Percentiles rank a stretch among this genome's conserved stretches.
Conservation (phyloP, 2,797 vertebrate genomes). For the Acropternis orthonyx region DNA sequence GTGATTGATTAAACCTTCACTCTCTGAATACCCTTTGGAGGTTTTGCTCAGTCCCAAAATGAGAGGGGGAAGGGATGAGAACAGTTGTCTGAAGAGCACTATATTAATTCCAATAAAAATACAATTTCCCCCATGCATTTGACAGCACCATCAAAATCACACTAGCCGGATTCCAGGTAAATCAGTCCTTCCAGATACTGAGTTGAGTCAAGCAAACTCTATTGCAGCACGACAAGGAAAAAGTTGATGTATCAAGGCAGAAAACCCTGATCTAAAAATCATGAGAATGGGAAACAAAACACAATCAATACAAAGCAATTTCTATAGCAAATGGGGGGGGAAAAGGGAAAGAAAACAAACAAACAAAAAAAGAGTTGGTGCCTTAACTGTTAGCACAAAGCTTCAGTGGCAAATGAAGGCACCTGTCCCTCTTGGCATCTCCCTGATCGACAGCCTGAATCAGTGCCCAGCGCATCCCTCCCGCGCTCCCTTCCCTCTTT, state of each 20-base stretch:
- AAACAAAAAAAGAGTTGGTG: background rate
- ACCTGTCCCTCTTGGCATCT: constrained; percentile 22
- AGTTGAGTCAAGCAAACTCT: constrained; percentile 50
- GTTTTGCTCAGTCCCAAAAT: constrained; percentile 15
- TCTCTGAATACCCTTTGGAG: constrained; percentile 32
- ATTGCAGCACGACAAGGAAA: constrained; percentile 23
- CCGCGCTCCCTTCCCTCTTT: background rate
- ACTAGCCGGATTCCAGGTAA: constrained; percentile 4
- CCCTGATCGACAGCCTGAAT: constrained; percentile 2
- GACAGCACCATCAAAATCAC: constrained; percentile 13
- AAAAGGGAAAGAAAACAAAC: background rate
- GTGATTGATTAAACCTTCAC: constrained; percentile 18
- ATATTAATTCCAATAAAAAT: constrained; percentile 39
- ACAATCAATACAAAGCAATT: constrained; percentile 36
- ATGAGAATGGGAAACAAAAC: background rate
- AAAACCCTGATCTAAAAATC: constrained; percentile 23
- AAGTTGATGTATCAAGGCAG: constrained; percentile 51
- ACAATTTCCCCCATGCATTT: background rate
- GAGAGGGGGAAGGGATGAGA: constrained; percentile 9
- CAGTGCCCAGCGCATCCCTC: constrained; percentile 15
- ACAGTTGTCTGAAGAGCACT: constrained; percentile 20
- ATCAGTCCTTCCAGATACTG: constrained; percentile 15
- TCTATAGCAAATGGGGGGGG: constrained; percentile 12
- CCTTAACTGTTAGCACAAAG: constrained; percentile 23
- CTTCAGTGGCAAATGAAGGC: constrained; percentile 8